Base-by-base conservation (phyloP, 2,113 vertebrate species). In the Vidua chalybeata region DNA sequence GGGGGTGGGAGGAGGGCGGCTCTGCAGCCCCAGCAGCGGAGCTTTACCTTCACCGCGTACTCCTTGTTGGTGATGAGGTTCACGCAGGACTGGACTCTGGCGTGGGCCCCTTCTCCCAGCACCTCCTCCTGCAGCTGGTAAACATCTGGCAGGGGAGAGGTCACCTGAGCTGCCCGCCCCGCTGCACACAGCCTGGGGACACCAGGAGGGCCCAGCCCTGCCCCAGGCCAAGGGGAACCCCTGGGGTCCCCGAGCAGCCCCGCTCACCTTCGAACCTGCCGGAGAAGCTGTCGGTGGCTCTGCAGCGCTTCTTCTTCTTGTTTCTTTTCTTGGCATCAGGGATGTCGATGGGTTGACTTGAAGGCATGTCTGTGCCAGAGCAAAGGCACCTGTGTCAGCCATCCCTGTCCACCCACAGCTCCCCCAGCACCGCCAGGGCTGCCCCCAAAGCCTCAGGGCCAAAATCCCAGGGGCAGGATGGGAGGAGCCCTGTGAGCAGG, bases 231-330 rank as follows among this genome's bases (percentile, higher is more conserved):
- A 15, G 18, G 17, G 19, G 15, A 6, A 9, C 7, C 45, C 14
- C 46, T 1, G 2, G 30, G 37, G 21, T 3, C 12, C 33, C 33
- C 0, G 2, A 26, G 43, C 48, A 56, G n/a, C 49, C 30, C 30
- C 1, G 1, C 97, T 93, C 97, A 99, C 99, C 99, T 98, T 99
- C 99, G 1, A 99, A 99, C 55, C 98, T 97, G 62, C 99, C 99
- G 0, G 99, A 99, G 98, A 99, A 99, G 97, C 99, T 99, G 96
- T 99, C 99, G 0, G 99, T 99, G 80, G 99, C 99, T 59, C 99
- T 96, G 97, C 99, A 99, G 71, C 99, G 98, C 96, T 99, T 99
- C 97, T 99, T 99, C 98, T 99, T 99, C 98, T 99, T 99, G 97
- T 98, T 98, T 90, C 99, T 98, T 96, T 99, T 99, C 97, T 99